Evolutionary conservation across 2,113 vertebrate genomes (phyloP).

Genomic region (Emydocephalus ijimae): DNA sequence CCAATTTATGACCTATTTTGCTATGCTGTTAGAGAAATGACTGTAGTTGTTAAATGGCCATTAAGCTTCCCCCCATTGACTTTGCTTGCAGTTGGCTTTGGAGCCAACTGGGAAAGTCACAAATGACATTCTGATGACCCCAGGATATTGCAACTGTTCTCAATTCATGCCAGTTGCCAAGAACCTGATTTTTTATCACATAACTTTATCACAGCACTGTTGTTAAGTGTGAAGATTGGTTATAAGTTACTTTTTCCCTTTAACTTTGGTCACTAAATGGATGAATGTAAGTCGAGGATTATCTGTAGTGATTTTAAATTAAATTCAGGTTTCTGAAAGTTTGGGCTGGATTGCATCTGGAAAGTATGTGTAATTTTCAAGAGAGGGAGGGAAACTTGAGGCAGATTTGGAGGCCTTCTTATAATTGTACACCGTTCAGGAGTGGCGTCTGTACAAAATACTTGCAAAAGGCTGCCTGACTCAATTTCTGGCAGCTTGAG

Average conservation of each 20-base stretch:
- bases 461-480: too few relatives aligned
- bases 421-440: too few relatives aligned
- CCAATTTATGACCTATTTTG: not conserved
- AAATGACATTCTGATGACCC: not conserved
- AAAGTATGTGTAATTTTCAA: not conserved
- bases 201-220: not conserved
- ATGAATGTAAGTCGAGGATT: not conserved
- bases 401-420: too few relatives aligned
- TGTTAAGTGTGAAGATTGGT: not conserved
- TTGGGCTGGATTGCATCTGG: not conserved
- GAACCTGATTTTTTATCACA: not conserved
- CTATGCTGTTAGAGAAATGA: not conserved
- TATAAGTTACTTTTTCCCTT: not conserved
- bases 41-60: not conserved
- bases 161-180: not conserved
- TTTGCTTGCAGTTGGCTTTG: not conserved
- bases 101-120: not conserved
- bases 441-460: too few relatives aligned
- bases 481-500: too few relatives aligned
- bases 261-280: not conserved
- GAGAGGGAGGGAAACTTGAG: not conserved
- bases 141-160: not conserved
- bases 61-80: not conserved
- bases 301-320: not conserved
- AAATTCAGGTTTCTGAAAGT: not conserved